Base-by-base conservation (phyloP, 2,797 vertebrate genomes). In the Sebastes kiyomatsui region DNA sequence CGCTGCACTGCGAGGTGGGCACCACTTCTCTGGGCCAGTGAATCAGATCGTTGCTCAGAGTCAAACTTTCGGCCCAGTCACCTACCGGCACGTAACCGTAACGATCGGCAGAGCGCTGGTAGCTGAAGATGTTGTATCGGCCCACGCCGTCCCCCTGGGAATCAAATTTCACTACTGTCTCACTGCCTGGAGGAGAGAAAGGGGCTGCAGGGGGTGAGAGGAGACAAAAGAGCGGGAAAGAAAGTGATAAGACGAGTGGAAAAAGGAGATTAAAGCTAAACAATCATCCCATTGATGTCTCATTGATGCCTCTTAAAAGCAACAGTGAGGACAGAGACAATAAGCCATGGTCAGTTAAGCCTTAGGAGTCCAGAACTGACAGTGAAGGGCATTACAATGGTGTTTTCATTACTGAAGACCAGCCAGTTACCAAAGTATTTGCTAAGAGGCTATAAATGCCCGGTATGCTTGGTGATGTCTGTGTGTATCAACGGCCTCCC, bases 91-190 rank as follows among this genome's bases (percentile, higher is more conserved):
- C 82, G 10, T 99, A 99, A 74, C 96, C 92, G 38, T 97, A 98
- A 86, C 96, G 97, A 75, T 96, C 94, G 1, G 87, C 90, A 10
- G 88, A 87, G 30, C 79, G 93, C 93, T 99, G 98, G 94, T 99
- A 99, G 93, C 98, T 99, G 96, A 99, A 99, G 90, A 99, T 97
- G 23, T 99, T 99, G 96, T 99, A 99, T 81, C 96, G 94, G 67
- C 98, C 99, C 86, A 99, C 91, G 72, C 98, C 98, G 4, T 99
- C 99, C 67, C 99, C 99, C 38, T 97, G 98, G 67, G 95, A 92
- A 72, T 99, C 99, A 86, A 99, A 99, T 93, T 99, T 99, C 79
- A 99, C 97, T 22, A 93, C 88, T 18, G 95, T 98, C 89, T 99
- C 98, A 1, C 89, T 95, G 46, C 96, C 97, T 5, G 96, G 93